Base-by-base conservation (phyloP, 2,888 invertebrate species). In the Tetranychus truncatus region DNA sequence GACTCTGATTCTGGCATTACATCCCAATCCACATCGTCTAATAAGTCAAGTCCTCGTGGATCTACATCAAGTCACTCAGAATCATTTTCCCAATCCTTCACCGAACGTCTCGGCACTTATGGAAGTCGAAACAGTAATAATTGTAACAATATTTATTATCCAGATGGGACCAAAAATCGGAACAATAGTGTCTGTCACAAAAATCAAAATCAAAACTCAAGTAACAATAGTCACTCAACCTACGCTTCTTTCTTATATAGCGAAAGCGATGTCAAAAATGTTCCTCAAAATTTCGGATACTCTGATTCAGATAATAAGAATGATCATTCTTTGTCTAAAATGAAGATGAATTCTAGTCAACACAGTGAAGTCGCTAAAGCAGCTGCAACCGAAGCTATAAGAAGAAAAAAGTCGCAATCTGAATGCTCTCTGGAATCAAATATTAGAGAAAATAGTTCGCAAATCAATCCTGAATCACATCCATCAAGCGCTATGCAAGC, bases 1-100 rank as follows among this genome's bases (percentile, higher is more conserved):
- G 74, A 76, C 66, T 76, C 76, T 11, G 76, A 76, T 65, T 71
- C 74, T 34, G 74, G 45, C 71, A 24, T 69, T 9, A 21, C 69
- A n/a, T 20, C 21, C 34, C 34, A 20, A 24, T 24, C 20, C n/a
- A 20, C 34, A 24, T 24, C 65, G 5, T 65, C 66, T 45, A 24
- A 66, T 7, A 20, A 72, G 6, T 24, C 72, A 46, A 11, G 66
- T 67, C 67, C 66, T 21, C 45, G 15, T 5, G 46, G 46, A 44
- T 72, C 75, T 20, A 66, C 66, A 15, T 69, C 69, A 8, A 75
- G 46, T 11, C 69, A 69, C 11, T 24, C 69, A 1, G 69, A 69
- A 69, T 24, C 69, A 24, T 69, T 69, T 11, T 8, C 69, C 20
- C 69, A 69, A 1, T 69, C 69, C 8, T 69, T 69, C 7, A 21